Evolutionary conservation across 2,888 invertebrate genomes (phyloP).

Genomic region (Hirtodrosophila trivittata): DNA sequence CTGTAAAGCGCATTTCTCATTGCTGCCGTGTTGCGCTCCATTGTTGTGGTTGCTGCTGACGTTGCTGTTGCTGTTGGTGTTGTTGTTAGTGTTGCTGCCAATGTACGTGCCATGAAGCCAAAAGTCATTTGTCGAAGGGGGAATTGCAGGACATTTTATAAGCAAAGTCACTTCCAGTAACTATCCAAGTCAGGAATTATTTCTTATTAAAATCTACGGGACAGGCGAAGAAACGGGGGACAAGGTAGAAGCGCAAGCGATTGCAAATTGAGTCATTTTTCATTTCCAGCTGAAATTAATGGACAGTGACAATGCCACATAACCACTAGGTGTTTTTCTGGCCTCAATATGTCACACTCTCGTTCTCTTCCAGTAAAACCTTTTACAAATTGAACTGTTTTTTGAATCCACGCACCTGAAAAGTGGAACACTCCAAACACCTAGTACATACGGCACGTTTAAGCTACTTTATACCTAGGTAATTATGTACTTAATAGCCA

Average conservation of each 20-base stretch:
- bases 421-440: not conserved
- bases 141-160: constrained; percentile 69
- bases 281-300: constrained; percentile 60
- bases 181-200: constrained; percentile 57
- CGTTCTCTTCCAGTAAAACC: constrained; percentile 25
- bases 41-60: constrained; percentile 4
- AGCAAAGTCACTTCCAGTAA: constrained; percentile 64
- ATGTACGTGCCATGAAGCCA: constrained; percentile 56
- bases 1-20: constrained; percentile 52
- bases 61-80: not conserved
- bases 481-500: constrained; percentile 1
- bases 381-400: constrained; percentile 36
- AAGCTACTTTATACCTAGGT: not conserved
- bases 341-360: constrained; percentile 68
- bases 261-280: constrained; percentile 76
- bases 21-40: constrained; percentile 30
- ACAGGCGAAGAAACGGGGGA: not conserved
- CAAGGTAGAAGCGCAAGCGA: constrained; percentile 38
- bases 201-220: constrained; percentile 66
- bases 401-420: not conserved
- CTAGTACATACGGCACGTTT: not conserved
- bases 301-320: constrained; percentile 29
- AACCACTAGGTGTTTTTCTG: constrained; percentile 39
- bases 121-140: constrained; percentile 69
- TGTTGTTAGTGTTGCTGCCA: constrained; percentile 26